These are phyloP conservation scores for Peromyscus eremicus DNA, from an alignment of 2,797 vertebrate genomes.

Conservation along the genomic window DNA sequence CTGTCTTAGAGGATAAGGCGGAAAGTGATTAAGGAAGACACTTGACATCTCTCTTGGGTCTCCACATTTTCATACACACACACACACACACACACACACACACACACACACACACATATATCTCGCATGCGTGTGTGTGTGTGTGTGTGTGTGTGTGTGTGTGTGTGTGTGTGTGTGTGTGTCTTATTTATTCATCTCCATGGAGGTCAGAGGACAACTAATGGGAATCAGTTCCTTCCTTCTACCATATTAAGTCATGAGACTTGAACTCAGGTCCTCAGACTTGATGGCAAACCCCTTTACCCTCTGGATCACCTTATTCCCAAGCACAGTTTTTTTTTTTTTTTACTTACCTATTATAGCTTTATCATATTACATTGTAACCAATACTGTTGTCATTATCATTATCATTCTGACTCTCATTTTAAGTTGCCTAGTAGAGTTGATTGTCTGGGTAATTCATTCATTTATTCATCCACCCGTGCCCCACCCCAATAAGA, in stretches of 20 bases:
- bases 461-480: neutral
- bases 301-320: neutral
- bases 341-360: neutral
- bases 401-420: neutral
- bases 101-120: neutral
- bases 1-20: neutral
- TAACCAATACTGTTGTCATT: neutral
- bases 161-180: too few relatives aligned
- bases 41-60: neutral
- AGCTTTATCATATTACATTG: neutral
- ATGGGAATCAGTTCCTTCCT: neutral
- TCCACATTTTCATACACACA: neutral
- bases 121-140: too few relatives aligned
- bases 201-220: neutral
- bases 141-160: too few relatives aligned
- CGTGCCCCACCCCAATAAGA: neutral
- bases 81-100: neutral
- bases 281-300: neutral
- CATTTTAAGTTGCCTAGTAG: slow-evolving; percentile 3
- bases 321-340: neutral
- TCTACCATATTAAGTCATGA: neutral
- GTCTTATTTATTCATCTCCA: neutral
- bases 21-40: neutral
- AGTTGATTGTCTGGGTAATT: neutral
- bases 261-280: neutral